These are phyloP conservation scores for Pseudomyrmex flavicornis DNA, from an alignment of 1,140 invertebrate genomes.

Conservation along the genomic window DNA sequence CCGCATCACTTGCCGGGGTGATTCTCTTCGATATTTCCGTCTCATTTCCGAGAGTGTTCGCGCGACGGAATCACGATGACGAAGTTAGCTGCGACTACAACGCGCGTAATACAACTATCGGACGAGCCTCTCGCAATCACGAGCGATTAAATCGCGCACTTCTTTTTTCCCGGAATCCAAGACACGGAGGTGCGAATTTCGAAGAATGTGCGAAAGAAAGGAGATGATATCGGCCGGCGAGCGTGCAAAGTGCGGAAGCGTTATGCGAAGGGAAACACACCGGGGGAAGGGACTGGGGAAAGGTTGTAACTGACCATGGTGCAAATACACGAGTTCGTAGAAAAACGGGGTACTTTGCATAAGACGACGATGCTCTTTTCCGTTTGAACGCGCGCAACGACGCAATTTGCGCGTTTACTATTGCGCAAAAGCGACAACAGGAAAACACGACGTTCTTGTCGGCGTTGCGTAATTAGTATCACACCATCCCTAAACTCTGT, in stretches of 20 bases:
- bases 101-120: conserved; percentile 34
- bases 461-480: too few species aligned
- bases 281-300: conserved; percentile 16
- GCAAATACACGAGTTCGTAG: conserved; percentile 60
- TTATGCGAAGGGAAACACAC: conserved; percentile 65
- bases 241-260: conserved; percentile 65
- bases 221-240: conserved; percentile 68
- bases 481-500: too few species aligned
- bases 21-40: conserved; percentile 7
- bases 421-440: background rate
- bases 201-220: conserved; percentile 63
- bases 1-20: conserved; percentile 54
- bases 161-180: conserved; percentile 60
- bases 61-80: background rate
- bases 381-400: conserved; percentile 47
- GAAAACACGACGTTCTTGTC: background rate
- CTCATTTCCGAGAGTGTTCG: background rate
- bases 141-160: conserved; percentile 49
- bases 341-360: conserved; percentile 64
- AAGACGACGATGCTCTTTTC: conserved; percentile 52
- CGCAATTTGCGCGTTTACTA: background rate
- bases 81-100: background rate
- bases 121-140: conserved; percentile 22
- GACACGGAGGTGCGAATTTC: conserved; percentile 64
- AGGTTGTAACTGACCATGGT: conserved; percentile 70